phyloP scores from a whole-genome alignment of 2,797 vertebrate species.

The Chrosomus eos region DNA sequence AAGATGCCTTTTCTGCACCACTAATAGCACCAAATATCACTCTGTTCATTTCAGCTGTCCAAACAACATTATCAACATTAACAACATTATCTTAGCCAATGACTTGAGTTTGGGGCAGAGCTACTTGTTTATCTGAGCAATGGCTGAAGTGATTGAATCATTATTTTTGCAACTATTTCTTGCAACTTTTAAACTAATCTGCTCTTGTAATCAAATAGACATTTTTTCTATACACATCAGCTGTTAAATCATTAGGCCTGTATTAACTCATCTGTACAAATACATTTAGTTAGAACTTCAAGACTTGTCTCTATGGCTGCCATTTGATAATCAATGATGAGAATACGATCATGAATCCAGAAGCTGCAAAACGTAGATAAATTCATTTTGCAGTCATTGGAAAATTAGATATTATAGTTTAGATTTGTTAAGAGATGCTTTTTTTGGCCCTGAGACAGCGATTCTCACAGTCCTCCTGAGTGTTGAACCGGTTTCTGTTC shows the following conservation, averaged over 20 bases:
- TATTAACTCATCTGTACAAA: neutral
- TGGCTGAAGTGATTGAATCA: neutral
- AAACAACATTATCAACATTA: too few species aligned
- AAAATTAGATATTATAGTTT: neutral
- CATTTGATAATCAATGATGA: neutral
- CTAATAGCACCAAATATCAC: neutral
- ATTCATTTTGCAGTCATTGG: neutral
- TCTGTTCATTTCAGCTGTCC: neutral
- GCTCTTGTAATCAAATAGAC: neutral
- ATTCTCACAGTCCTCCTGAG: slow-evolving; percentile 75
- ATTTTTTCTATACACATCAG: neutral
- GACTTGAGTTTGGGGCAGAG: neutral
- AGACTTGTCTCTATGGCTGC: neutral
- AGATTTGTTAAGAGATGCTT: neutral
- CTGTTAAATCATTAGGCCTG: neutral
- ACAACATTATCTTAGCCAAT: neutral
- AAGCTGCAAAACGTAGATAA: neutral
- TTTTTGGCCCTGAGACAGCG: slow-evolving; percentile 65
- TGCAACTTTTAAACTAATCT: too few species aligned
- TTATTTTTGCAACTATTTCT: neutral
- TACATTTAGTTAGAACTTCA: neutral
- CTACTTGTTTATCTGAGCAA: neutral
- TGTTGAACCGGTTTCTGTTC: slow-evolving; percentile 82
- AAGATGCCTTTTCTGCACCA: neutral
- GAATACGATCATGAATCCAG: neutral